Conservation (phyloP, 2,113 vertebrate genomes). For the Poicephalus meyeri region DNA sequence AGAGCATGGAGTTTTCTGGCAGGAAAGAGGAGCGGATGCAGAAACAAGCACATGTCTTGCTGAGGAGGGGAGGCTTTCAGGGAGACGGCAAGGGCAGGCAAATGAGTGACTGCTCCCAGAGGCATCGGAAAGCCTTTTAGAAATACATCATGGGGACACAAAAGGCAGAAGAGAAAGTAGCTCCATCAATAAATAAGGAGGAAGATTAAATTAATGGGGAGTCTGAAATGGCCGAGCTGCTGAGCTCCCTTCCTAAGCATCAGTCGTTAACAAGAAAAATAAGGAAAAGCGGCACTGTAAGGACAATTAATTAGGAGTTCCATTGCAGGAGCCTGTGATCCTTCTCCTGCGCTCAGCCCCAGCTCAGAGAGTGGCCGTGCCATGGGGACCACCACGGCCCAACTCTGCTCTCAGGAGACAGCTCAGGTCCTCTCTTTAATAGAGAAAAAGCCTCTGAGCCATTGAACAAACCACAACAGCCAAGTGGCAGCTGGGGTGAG, state of each 20-base stretch:
- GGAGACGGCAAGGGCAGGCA: not conserved
- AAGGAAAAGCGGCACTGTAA: not conserved
- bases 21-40: not conserved
- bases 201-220: constrained; percentile 47
- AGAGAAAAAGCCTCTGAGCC: not conserved
- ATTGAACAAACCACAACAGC: not conserved
- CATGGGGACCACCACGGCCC: not conserved
- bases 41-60: not conserved
- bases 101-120: not conserved
- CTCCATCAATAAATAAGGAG: constrained; percentile 46
- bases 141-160: constrained; percentile 9
- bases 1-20: not conserved
- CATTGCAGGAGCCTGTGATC: rapidly evolving
- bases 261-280: not conserved
- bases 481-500: not conserved
- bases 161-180: constrained; percentile 29
- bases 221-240: not conserved
- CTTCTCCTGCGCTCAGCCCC: not conserved
- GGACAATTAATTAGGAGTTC: not conserved
- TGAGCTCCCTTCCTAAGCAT: not conserved
- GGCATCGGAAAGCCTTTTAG: constrained; percentile 8
- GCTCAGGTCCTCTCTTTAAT: not conserved
- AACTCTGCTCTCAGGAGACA: not conserved
- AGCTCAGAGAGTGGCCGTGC: not conserved
- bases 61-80: not conserved